Percentiles rank a stretch among this genome's conserved stretches.
Conservation (phyloP, 35 echinoderm and acorn worm genomes). For the Ophioderma brevispina region DNA sequence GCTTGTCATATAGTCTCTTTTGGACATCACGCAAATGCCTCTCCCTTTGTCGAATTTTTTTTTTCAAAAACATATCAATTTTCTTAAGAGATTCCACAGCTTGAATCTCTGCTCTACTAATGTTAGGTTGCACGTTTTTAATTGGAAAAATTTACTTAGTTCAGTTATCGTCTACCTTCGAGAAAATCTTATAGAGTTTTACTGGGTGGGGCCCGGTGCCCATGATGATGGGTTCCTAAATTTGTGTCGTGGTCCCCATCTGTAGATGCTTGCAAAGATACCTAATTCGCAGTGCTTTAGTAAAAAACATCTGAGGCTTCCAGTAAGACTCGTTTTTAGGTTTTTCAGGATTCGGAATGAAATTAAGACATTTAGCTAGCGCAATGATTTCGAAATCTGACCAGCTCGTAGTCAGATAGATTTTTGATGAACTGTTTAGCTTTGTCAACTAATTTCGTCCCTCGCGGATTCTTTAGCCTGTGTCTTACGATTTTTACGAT, state of each 20-base stretch:
- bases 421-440: not conserved
- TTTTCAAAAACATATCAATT: not conserved
- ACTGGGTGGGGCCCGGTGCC: not conserved
- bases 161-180: not conserved
- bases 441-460: not conserved
- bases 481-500: not conserved
- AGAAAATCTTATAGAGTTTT: not conserved
- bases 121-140: not conserved
- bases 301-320: not conserved
- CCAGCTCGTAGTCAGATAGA: not conserved
- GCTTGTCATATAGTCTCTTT: slow-evolving; percentile 7
- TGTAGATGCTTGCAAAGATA: not conserved
- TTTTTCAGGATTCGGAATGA: not conserved
- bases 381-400: not conserved
- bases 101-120: not conserved
- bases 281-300: not conserved
- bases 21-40: not conserved
- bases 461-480: not conserved
- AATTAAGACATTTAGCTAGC: not conserved
- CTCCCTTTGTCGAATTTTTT: slow-evolving; percentile 28
- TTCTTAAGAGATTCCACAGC: not conserved
- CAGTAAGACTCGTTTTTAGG: not conserved
- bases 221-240: not conserved
- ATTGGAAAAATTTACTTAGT: slow-evolving; percentile 35
- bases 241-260: not conserved